A percentile compares a stretch with the other conserved stretches of the same genome.
phyloP scores from a whole-genome alignment of 2,113 vertebrate species.

The Puma concolor region DNA sequence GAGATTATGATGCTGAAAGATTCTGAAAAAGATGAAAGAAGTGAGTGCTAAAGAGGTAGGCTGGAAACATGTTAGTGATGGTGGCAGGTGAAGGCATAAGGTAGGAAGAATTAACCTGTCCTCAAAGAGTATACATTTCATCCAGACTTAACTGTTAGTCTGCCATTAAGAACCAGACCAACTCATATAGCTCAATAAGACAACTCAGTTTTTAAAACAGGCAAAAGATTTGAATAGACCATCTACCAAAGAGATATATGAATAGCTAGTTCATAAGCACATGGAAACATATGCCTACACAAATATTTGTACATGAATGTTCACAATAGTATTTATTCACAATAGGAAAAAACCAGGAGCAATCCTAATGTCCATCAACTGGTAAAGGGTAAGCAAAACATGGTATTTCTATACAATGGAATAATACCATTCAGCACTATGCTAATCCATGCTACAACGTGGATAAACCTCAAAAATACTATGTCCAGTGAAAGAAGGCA shows the following conservation, averaged over 20 bases:
- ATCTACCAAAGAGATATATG: not conserved
- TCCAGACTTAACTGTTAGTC: not conserved
- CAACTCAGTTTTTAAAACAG: not conserved
- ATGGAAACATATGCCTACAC: not conserved
- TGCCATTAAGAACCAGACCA: not conserved
- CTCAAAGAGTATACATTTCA: not conserved
- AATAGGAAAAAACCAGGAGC: not conserved
- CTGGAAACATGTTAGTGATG: not conserved
- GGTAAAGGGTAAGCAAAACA: not conserved
- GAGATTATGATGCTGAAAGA: not conserved
- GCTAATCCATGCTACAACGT: not conserved
- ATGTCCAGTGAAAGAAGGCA: not conserved
- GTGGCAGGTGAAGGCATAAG: not conserved
- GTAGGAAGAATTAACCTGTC: not conserved
- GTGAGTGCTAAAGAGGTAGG: not conserved
- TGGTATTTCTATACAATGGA: not conserved
- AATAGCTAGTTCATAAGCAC: not conserved
- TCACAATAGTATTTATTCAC: not conserved
- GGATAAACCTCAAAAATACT: not conserved
- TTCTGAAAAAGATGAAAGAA: not conserved
- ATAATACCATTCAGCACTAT: not conserved
- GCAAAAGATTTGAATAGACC: not conserved
- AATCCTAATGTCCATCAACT: not conserved
- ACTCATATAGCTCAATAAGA: not conserved
- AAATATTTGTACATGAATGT: not conserved